Evolutionary conservation across 2,113 vertebrate genomes (phyloP), one percentile per base, ranked within the genome.

Genomic region (Xenus cinereus): DNA sequence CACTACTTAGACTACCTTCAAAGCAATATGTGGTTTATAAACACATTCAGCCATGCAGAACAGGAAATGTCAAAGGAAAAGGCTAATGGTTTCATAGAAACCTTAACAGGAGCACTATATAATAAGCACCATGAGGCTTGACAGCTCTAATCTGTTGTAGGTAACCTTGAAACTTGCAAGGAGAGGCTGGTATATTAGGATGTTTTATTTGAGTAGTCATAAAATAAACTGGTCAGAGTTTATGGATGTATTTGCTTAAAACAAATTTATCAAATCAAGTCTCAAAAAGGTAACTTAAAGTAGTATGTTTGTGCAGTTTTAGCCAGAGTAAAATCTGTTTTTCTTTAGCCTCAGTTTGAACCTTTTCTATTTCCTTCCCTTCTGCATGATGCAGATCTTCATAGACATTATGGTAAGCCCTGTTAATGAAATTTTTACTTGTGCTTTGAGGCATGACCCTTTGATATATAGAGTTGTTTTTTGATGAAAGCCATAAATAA

Each of bases 21-120:
- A 96, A 97, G 79, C 48, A 95, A 73, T 92, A 74, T 51, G 72
- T 50, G 57, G 41, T 88, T 97, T 96, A 88, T 92, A 96, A 97
- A 96, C 83, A 91, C 37, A 83, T 22, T 94, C 92, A 95, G 41
- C 95, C 96, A 95, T 96, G 97, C 91, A 95, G 94, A 97, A 97
- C 90, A 91, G 69, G 92, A 97, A 97, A 96, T 97, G 93, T 95
- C 97, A 97, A 97, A 95, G 91, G 94, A 93, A 97, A 97, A 97
- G 84, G 87, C 95, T 97, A 97, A 97, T 73, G 60, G 54, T 94
- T 97, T 97, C 93, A 94, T 68, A 97, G 94, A 90, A 97, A 97
- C 76, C 43, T 96, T 90, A 96, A 92, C 67, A 96, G 54, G 72
- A 97, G 71, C 64, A 93, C 62, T 95, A 88, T 79, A 90, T 90